Percentiles rank a stretch among this genome's conserved stretches.
phyloP scores from a whole-genome alignment of 2,797 vertebrate species.

The Lithobates pipiens region DNA sequence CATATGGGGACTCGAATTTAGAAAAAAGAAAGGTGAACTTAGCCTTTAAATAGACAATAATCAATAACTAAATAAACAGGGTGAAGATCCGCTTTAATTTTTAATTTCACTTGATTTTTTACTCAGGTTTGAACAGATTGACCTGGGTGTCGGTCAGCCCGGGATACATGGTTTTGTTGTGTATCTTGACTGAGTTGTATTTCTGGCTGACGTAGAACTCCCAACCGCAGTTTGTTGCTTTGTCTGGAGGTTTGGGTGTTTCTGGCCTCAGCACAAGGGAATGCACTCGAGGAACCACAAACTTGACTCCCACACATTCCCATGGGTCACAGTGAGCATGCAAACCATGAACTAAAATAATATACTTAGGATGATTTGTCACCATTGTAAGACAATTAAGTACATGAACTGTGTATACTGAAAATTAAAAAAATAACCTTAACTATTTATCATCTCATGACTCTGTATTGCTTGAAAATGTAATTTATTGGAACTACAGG shows the following conservation, averaged over 20 bases:
- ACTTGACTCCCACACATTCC: slow-evolving; percentile 58
- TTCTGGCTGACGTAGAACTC: slow-evolving; percentile 56
- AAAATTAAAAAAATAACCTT: neutral
- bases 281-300: slow-evolving; percentile 61
- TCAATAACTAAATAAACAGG: too few relatives aligned
- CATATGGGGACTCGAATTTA: too few relatives aligned
- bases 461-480: neutral
- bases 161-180: slow-evolving; percentile 44
- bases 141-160: slow-evolving; percentile 17
- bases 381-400: slow-evolving; percentile 39
- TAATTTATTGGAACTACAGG: neutral
- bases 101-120: neutral
- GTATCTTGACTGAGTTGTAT: slow-evolving; percentile 46
- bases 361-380: slow-evolving; percentile 51
- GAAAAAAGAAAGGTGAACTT: too few relatives aligned
- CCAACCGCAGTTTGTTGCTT: slow-evolving; percentile 55
- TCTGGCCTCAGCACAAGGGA: slow-evolving; percentile 57
- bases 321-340: slow-evolving; percentile 53
- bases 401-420: slow-evolving; percentile 1
- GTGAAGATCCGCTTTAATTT: neutral
- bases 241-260: slow-evolving; percentile 62
- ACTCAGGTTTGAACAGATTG: slow-evolving; percentile 5
- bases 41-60: too few relatives aligned
- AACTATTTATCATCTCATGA: neutral
- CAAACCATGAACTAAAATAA: slow-evolving; percentile 55